Conservation (phyloP, 2,797 vertebrate species). For the Cyprinodon diabolis region DNA sequence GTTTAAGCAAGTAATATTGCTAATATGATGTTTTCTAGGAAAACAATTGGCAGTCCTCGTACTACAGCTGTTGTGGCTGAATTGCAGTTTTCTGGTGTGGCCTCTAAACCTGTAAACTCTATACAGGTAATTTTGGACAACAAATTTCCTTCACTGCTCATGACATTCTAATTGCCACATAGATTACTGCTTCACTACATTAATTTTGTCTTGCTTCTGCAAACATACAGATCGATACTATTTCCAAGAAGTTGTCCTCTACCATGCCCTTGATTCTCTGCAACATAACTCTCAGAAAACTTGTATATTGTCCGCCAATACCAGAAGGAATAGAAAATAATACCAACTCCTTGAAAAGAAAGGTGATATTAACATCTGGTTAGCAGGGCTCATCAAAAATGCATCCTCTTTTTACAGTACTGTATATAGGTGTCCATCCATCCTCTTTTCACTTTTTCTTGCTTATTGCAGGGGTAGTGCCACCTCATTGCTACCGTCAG, state of each 20-base stretch:
- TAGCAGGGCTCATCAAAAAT: not conserved
- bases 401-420: not conserved
- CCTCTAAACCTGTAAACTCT: slow-evolving; percentile 26
- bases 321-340: slow-evolving; percentile 21
- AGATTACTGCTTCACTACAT: slow-evolving; percentile 60
- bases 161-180: slow-evolving; percentile 59
- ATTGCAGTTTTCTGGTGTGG: too few relatives aligned
- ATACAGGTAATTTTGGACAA: slow-evolving; percentile 49
- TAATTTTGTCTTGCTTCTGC: slow-evolving; percentile 65
- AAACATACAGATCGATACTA: slow-evolving; percentile 63
- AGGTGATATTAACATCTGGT: slow-evolving; percentile 18
- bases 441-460: too few relatives aligned
- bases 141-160: slow-evolving; percentile 61
- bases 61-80: too few relatives aligned
- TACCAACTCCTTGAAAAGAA: slow-evolving; percentile 15
- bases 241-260: slow-evolving; percentile 50
- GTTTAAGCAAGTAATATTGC: too few relatives aligned
- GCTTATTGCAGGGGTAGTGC: too few relatives aligned
- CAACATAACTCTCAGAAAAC: slow-evolving; percentile 38
- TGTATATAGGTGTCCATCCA: too few relatives aligned
- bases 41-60: too few relatives aligned
- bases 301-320: slow-evolving; percentile 24
- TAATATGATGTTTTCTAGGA: too few relatives aligned
- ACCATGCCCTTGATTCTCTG: slow-evolving; percentile 58
- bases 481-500: too few relatives aligned